phyloP scores from a whole-genome alignment of 2,888 invertebrate genomes.

The Myopa testacea region DNA sequence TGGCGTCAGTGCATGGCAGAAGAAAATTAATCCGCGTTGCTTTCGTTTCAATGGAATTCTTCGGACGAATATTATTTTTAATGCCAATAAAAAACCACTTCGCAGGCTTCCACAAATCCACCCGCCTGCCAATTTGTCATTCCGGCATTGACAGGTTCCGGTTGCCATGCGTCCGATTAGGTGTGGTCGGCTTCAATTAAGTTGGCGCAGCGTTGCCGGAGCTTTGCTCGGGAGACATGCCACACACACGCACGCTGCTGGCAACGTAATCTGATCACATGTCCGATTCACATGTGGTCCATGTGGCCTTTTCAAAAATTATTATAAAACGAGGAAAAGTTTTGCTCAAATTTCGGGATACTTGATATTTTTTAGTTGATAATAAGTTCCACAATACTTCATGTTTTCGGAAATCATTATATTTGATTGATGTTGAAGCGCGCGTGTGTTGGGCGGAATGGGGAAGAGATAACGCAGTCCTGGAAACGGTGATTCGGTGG shows the following conservation, averaged over 20 bases:
- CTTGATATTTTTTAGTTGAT: slow-evolving; percentile 65
- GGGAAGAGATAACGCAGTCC: slow-evolving; percentile 5
- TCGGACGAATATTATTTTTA: slow-evolving; percentile 31
- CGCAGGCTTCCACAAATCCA: slow-evolving; percentile 27
- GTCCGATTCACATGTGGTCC: slow-evolving; percentile 54
- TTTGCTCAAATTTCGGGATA: slow-evolving; percentile 50
- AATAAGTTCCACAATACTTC: slow-evolving; percentile 52
- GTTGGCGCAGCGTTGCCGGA: slow-evolving; percentile 14
- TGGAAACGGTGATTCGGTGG: slow-evolving; percentile 16
- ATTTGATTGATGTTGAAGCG: slow-evolving; percentile 47
- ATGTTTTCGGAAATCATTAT: slow-evolving; percentile 47
- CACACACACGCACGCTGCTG: slow-evolving; percentile 42
- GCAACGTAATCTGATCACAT: slow-evolving; percentile 64
- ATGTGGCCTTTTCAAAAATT: slow-evolving; percentile 37
- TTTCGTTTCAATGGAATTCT: slow-evolving; percentile 15
- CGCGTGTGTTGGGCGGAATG: background rate
- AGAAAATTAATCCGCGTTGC: slow-evolving; percentile 29
- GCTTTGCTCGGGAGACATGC: background rate
- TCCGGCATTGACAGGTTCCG: slow-evolving; percentile 32
- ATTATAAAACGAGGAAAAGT: slow-evolving; percentile 46
- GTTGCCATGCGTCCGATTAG: slow-evolving; percentile 15
- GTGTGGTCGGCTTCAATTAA: slow-evolving; percentile 24
- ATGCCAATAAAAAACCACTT: slow-evolving; percentile 33
- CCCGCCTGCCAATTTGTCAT: slow-evolving; percentile 33
- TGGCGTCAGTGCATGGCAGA: slow-evolving; percentile 14